Conservation (phyloP, 1,140 invertebrate species). For the Drosophila ohnishii region DNA sequence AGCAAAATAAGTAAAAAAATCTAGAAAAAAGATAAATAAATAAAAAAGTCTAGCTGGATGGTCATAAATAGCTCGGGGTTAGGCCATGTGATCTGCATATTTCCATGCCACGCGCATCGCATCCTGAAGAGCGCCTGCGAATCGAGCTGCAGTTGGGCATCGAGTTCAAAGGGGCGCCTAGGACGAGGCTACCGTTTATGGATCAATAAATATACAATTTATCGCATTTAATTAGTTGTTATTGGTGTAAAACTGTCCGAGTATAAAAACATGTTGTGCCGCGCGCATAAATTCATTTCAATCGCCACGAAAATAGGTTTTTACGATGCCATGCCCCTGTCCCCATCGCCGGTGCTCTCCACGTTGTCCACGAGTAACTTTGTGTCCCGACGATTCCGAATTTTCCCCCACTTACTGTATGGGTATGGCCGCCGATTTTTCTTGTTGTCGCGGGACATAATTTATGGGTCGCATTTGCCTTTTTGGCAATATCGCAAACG, state of each 20-base stretch:
- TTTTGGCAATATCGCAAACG: conserved; percentile 52
- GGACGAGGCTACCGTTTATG: conserved; percentile 28
- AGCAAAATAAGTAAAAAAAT: conserved; percentile 7
- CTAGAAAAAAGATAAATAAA: conserved; percentile 7
- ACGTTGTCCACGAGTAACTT: conserved; percentile 35
- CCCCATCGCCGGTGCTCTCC: conserved; percentile 1
- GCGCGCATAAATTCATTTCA: conserved; percentile 70
- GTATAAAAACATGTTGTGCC: conserved; percentile 74
- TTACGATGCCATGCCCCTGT: conserved; percentile 66
- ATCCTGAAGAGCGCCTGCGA: conserved; percentile 1
- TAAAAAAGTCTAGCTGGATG: conserved; percentile 20
- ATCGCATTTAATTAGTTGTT: conserved; percentile 66
- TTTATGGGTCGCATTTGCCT: conserved; percentile 71
- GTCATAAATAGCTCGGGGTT: conserved; percentile 33
- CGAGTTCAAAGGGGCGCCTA: conserved; percentile 36
- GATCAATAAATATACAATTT: conserved; percentile 69
- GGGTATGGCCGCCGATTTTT: conserved; percentile 11
- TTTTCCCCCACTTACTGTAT: conserved; percentile 33
- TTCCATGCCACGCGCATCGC: conserved; percentile 42
- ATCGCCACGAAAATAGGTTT: conserved; percentile 72
- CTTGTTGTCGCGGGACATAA: conserved; percentile 45
- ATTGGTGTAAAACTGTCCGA: conserved; percentile 71
- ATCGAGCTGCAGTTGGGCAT: conserved; percentile 23
- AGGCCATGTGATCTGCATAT: conserved; percentile 38
- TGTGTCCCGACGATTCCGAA: conserved; percentile 28